These are phyloP conservation scores for Gorsachius magnificus DNA, from an alignment of 2,797 vertebrate genomes.

Conservation along the genomic window DNA sequence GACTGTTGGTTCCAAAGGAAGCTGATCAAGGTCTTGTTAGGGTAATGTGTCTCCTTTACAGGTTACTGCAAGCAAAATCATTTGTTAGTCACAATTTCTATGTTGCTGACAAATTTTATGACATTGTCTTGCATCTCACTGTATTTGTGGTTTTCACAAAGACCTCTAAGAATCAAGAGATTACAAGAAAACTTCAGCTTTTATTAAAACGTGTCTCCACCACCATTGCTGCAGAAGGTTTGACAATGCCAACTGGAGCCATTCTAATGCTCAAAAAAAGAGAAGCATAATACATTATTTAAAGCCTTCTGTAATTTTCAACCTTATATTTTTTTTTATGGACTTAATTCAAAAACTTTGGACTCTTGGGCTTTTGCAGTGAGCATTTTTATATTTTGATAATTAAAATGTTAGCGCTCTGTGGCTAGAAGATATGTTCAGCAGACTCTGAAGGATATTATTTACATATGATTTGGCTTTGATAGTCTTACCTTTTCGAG, in stretches of 20 bases:
- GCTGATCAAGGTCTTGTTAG: background rate
- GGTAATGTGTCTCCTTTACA: background rate
- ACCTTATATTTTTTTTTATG: slow-evolving; percentile 13
- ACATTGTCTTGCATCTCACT: background rate
- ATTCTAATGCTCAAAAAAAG: background rate
- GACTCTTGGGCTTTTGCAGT: background rate
- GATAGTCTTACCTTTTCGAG: background rate
- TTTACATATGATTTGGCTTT: slow-evolving; percentile 42
- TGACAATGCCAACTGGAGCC: background rate
- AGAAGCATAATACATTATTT: background rate
- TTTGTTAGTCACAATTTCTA: background rate
- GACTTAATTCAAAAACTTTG: slow-evolving; percentile 15
- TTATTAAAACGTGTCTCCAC: background rate
- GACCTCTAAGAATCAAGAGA: background rate
- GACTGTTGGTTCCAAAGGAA: background rate
- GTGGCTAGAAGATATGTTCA: background rate
- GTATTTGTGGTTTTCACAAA: background rate
- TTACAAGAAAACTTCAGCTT: background rate
- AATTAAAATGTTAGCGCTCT: background rate
- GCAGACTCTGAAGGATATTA: slow-evolving; percentile 40
- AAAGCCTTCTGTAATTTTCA: background rate
- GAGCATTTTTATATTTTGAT: background rate
- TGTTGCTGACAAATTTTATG: background rate
- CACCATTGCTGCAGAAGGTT: background rate
- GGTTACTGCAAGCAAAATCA: background rate